Evolutionary conservation across 2,888 invertebrate species (phyloP).

Genomic region (Masnerella sp.): DNA sequence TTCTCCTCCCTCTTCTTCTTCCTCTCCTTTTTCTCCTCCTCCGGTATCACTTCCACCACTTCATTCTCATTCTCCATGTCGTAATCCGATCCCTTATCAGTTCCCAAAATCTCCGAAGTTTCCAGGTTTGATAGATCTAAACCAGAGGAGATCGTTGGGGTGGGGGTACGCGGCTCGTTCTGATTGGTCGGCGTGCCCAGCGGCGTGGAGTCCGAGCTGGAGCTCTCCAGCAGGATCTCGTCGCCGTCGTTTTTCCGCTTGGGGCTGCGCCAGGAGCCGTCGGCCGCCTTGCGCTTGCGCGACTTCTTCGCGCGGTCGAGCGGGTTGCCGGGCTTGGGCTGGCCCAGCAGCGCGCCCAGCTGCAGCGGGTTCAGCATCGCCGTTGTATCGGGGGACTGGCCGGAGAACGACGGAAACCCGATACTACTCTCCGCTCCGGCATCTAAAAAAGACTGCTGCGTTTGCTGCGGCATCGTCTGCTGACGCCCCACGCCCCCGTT

Average conservation of each 20-base stretch:
- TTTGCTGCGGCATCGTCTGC: slow-evolving; percentile 67
- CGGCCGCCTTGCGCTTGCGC: slow-evolving; percentile 82
- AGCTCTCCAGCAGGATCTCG: slow-evolving; percentile 82
- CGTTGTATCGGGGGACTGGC: slow-evolving; percentile 75
- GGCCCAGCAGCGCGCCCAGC: slow-evolving; percentile 72
- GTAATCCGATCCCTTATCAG: slow-evolving; percentile 80
- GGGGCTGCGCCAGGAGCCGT: slow-evolving; percentile 82
- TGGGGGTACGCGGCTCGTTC: slow-evolving; percentile 78
- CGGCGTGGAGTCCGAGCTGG: slow-evolving; percentile 81
- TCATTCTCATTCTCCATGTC: slow-evolving; percentile 80
- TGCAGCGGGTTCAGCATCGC: slow-evolving; percentile 75
- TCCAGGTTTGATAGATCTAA: slow-evolving; percentile 83
- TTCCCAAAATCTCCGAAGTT: slow-evolving; percentile 80
- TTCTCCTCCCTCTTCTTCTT: slow-evolving; percentile 81
- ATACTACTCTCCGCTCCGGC: slow-evolving; percentile 78
- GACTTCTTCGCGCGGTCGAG: slow-evolving; percentile 79
- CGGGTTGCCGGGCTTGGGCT: slow-evolving; percentile 70
- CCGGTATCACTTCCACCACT: slow-evolving; percentile 80
- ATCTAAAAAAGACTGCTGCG: slow-evolving; percentile 78
- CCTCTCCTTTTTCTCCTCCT: slow-evolving; percentile 81
- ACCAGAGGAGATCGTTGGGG: slow-evolving; percentile 75
- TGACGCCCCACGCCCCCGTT: slow-evolving; percentile 72
- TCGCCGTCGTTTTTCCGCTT: slow-evolving; percentile 80
- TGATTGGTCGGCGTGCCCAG: slow-evolving; percentile 79
- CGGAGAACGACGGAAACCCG: slow-evolving; percentile 78